Conservation (phyloP, 2,113 vertebrate genomes). For the Trinectes maculatus region DNA sequence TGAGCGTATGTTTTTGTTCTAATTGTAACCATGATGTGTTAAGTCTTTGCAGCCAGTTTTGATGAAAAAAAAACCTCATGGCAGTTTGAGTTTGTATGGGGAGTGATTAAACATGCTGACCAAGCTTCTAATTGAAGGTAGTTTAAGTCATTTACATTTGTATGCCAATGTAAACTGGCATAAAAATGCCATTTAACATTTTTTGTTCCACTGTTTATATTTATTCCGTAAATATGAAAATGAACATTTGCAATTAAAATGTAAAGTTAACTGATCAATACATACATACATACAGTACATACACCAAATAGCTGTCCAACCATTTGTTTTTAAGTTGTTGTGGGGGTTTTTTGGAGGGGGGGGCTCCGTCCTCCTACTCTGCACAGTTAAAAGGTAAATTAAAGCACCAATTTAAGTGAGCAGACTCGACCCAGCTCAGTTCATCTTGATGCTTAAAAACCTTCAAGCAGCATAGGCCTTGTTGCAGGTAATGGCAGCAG, state of each 20-base stretch:
- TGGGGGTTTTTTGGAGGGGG: no score
- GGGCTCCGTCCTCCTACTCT: slow-evolving; percentile 1
- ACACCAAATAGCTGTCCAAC: background rate
- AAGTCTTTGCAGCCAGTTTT: slow-evolving; percentile 1
- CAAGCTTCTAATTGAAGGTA: no score
- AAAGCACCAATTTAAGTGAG: slow-evolving; percentile 25
- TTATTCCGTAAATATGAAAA: background rate
- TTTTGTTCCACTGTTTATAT: slow-evolving; percentile 5
- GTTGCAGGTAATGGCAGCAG: slow-evolving; percentile 12
- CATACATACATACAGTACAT: no score
- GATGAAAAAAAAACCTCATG: background rate
- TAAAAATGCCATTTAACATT: no score
- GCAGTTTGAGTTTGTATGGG: background rate
- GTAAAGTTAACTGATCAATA: background rate
- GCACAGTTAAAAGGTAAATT: slow-evolving; percentile 20
- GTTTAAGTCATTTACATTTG: no score
- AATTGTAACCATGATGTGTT: background rate
- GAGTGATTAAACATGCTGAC: no score
- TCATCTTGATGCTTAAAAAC: slow-evolving; percentile 27
- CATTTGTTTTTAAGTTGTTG: background rate
- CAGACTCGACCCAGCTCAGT: slow-evolving; percentile 4
- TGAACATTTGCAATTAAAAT: background rate
- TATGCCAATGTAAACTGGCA: no score
- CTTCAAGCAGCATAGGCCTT: slow-evolving; percentile 3
- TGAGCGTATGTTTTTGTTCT: background rate